A percentile compares a stretch with the other conserved stretches of the same genome.
Conservation (phyloP, 2,888 invertebrate species). For the Dilophus febrilis region DNA sequence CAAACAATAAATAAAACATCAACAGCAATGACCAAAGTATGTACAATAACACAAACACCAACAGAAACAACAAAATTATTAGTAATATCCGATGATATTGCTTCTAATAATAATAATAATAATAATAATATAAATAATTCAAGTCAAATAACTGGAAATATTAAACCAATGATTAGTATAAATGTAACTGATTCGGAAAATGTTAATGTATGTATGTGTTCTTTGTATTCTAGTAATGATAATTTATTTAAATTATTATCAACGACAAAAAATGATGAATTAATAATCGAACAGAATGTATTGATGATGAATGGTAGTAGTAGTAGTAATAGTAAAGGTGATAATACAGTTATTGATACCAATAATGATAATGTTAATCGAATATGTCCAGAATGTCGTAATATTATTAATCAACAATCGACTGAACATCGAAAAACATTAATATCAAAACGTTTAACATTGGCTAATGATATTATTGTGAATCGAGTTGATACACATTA, state of each 20-base stretch:
- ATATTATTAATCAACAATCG: constrained; percentile 22
- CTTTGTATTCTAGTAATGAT: constrained; percentile 9
- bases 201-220: constrained; percentile 23
- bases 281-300: constrained; percentile 3
- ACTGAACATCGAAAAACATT: constrained; percentile 21
- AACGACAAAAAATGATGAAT: no score
- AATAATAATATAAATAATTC: no score
- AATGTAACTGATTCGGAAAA: constrained; percentile 36
- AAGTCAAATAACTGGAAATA: constrained; percentile 1
- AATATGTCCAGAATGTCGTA: constrained; percentile 23
- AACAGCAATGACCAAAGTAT: constrained; percentile 10
- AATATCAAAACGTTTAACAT: constrained; percentile 21
- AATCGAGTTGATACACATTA: constrained; percentile 37
- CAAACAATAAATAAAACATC: constrained; percentile 3
- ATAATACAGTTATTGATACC: constrained; percentile 3
- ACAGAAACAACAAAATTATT: constrained; percentile 1
- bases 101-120: no score
- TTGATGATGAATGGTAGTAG: constrained; percentile 1
- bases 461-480: constrained; percentile 31
- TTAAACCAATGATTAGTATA: constrained; percentile 25
- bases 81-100: neutral
- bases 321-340: neutral
- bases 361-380: constrained; percentile 11
- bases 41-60: constrained; percentile 4
- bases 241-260: constrained; percentile 4